Evolutionary conservation across 2,888 invertebrate species (phyloP), one percentile per base, ranked within the genome.

Genomic region (Hypercompe scribonia): DNA sequence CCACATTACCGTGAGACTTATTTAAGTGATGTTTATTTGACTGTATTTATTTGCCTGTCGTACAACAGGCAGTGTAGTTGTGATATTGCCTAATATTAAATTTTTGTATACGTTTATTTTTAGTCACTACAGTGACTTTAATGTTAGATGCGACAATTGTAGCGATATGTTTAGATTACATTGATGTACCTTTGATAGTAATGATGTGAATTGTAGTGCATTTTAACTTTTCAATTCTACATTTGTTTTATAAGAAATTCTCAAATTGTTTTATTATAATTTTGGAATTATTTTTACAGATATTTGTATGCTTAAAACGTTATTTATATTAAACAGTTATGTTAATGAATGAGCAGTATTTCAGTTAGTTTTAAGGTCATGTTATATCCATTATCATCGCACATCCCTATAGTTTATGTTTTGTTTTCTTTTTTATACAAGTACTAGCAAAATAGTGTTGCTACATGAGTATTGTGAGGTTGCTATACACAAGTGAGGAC

Each of bases 21-120:
- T 81, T 68, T 78, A 70, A 72, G 78, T 85, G 79, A 82, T 72
- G 78, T 78, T 78, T 80, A 70, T 79, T 80, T 82, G 83, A 85
- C 81, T 87, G 87, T 91, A 93, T 94, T 93, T 93, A 93, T 93
- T 93, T 90, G 89, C 88, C 92, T 92, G 91, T 68, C 72, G 76
- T 67, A 61, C 68, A 82, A 80, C 91, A 88, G 94, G 92, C 84
- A 86, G 89, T 94, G 95, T 93, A 94, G 95, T 95, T 95, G 95
- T 95, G 95, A 95, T 95, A 95, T 95, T 92, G 93, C 89, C 90
- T 94, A 94, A 93, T 92, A 86, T 93, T 89, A 94, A 92, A 88
- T 90, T 93, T 94, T 94, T 91, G 95, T 95, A 95, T 95, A 95
- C 95, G 95, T 95, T 95, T 94, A 93, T 90, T 92, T 94, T 93